phyloP scores from a whole-genome alignment of 2,113 vertebrate genomes.

The Mus spicilegus region DNA sequence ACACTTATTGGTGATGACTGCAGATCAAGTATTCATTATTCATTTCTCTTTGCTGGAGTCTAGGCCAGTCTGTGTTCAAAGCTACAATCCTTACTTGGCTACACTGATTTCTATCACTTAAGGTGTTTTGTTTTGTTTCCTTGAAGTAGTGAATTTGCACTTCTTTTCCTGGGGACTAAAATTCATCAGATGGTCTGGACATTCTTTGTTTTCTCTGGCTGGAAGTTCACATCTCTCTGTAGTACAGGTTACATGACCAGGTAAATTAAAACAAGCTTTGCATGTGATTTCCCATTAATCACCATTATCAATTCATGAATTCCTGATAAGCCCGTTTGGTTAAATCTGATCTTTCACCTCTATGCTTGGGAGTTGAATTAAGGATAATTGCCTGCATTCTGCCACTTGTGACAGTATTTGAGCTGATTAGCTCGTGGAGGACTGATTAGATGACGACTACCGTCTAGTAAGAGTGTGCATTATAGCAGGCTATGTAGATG shows the following conservation, averaged over 20 bases:
- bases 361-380: constrained; percentile 85
- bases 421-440: constrained; percentile 84
- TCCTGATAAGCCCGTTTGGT: constrained; percentile 75
- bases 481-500: constrained; percentile 83
- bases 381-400: constrained; percentile 83
- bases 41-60: constrained; percentile 57
- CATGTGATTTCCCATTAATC: constrained; percentile 76
- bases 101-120: constrained; percentile 63
- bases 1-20: constrained; percentile 44
- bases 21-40: constrained; percentile 51
- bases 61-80: constrained; percentile 44
- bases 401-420: constrained; percentile 81
- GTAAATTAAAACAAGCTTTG: constrained; percentile 79
- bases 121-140: neutral
- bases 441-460: constrained; percentile 83
- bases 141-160: constrained; percentile 27
- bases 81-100: constrained; percentile 41
- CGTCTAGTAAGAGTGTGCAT: constrained; percentile 75
- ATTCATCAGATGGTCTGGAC: constrained; percentile 50
- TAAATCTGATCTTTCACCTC: constrained; percentile 80
- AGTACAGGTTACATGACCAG: constrained; percentile 67
- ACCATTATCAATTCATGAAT: constrained; percentile 82
- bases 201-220: constrained; percentile 47
- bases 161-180: constrained; percentile 47
- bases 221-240: constrained; percentile 57